Percentiles rank a stretch among this genome's conserved stretches.
These are phyloP conservation scores for Pseudobourletiella spinata DNA, from an alignment of 1,140 invertebrate genomes.

Conservation along the genomic window DNA sequence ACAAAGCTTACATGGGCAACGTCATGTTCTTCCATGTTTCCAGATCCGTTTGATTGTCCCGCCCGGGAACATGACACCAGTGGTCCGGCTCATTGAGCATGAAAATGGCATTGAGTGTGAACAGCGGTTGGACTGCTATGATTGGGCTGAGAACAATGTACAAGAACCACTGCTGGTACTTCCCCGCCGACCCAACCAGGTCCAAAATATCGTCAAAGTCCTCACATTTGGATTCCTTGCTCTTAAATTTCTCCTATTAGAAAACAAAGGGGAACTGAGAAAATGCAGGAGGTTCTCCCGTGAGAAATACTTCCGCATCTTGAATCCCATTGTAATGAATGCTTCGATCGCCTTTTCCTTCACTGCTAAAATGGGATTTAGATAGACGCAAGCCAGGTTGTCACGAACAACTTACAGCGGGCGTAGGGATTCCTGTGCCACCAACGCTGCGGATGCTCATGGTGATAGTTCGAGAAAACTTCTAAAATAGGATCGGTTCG, in stretches of 20 bases:
- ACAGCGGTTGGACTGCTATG: slow-evolving; percentile 27
- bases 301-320: no score
- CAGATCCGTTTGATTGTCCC: slow-evolving; percentile 12
- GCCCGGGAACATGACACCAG: slow-evolving; percentile 30
- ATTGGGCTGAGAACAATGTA: slow-evolving; percentile 29
- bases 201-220: slow-evolving; percentile 36
- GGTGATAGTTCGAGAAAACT: no score
- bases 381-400: no score
- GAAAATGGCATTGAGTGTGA: slow-evolving; percentile 33
- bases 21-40: slow-evolving; percentile 31
- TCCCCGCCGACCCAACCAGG: slow-evolving; percentile 30
- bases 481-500: no score
- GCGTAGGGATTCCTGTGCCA: no score
- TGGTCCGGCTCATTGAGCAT: slow-evolving; percentile 32
- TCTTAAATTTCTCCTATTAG: slow-evolving; percentile 12
- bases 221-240: slow-evolving; percentile 7
- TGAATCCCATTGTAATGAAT: no score
- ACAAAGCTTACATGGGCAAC: slow-evolving; percentile 28
- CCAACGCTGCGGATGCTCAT: no score
- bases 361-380: no score
- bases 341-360: no score
- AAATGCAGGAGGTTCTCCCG: no score
- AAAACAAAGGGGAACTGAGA: no score
- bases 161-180: slow-evolving; percentile 29
- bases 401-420: no score